Evolutionary conservation across 2,797 vertebrate species (phyloP).

Genomic region (Dermochelys coriacea): DNA sequence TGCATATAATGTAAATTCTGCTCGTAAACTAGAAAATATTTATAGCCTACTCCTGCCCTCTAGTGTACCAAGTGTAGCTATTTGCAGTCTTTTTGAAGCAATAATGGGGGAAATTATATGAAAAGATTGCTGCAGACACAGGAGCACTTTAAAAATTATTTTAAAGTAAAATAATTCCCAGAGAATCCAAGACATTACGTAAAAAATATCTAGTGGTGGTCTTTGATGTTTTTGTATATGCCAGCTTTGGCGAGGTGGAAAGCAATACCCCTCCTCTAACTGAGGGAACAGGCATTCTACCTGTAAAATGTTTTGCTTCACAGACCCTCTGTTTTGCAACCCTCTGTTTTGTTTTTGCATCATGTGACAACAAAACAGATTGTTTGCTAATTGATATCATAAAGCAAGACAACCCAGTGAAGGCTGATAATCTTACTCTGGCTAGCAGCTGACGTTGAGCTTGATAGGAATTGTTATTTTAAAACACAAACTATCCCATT

Average conservation of each 20-base stretch:
- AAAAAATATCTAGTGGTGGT: conserved; percentile 3
- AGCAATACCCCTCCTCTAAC: not conserved
- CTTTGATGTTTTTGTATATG: not conserved
- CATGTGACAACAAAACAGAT: conserved; percentile 67
- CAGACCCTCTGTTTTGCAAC: conserved; percentile 66
- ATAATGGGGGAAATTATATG: not conserved
- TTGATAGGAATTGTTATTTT: conserved; percentile 61
- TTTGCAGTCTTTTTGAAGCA: not conserved
- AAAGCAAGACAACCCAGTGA: conserved; percentile 68
- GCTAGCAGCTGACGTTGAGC: conserved; percentile 49
- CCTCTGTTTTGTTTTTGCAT: conserved; percentile 62
- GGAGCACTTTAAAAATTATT: not conserved
- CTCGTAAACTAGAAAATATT: conserved; percentile 47
- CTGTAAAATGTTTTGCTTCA: conserved; percentile 69
- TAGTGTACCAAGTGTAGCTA: conserved; percentile 48
- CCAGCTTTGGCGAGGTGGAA: conserved; percentile 38
- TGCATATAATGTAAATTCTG: not conserved
- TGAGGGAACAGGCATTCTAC: conserved; percentile 25
- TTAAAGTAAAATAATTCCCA: not conserved
- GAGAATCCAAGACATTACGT: not conserved
- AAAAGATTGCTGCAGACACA: not conserved
- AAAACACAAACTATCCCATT: conserved; percentile 45
- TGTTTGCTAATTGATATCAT: conserved; percentile 73
- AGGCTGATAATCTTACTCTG: conserved; percentile 64
- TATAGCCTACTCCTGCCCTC: conserved; percentile 79